Base-by-base conservation (phyloP, 2,797 vertebrate genomes). In the Pristis pectinata region DNA sequence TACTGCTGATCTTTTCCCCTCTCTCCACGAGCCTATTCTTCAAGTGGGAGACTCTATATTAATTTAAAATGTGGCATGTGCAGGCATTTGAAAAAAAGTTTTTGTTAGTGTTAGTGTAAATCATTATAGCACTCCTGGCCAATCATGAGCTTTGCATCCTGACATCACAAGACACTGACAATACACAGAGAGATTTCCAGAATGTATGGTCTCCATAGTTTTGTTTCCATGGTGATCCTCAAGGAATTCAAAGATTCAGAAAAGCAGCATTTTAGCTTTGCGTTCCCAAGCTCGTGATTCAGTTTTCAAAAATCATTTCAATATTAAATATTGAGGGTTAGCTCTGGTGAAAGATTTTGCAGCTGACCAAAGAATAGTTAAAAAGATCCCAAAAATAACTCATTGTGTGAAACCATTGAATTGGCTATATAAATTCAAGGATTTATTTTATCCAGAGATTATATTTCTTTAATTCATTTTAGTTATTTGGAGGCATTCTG, bases 181-280 rank as follows among this genome's bases (percentile, higher is more conserved):
- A 87, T 87, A n/a, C 53, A 87, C 30, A 87, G 83, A 59, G 53
- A 17, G 53, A 85, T 49, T 56, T 56, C 27, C 82, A 85, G 49
- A 59, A 34, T 17, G 5, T 59, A 17, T 15, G 7, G 0, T n/a
- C 83, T 87, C 53, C 10, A 59, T 56, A 59, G 53, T 59, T 34
- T 87, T n/a, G 30, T 59, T 87, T 59, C 83, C 87, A 91, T n/a
- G 85, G 85, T 61, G n/a, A 89, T 89, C 56, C 19, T 64, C 19
- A 64, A 37, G 4, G 56, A 91, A 64, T 91, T 91, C 34, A 91
- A 91, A 19, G 17, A 64, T 64, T 91, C 59, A 64, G 87, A 5
- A 91, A 79, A 91, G 27, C 27, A 64, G 56, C 6, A n/a, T 37
- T 37, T 61, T 37, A 37, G 56, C 59, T 91, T 64, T 91, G 34